These are phyloP conservation scores for Beroe ovata DNA, from an alignment of 37 sponge, comb jelly and placozoan species.

Conservation along the genomic window DNA sequence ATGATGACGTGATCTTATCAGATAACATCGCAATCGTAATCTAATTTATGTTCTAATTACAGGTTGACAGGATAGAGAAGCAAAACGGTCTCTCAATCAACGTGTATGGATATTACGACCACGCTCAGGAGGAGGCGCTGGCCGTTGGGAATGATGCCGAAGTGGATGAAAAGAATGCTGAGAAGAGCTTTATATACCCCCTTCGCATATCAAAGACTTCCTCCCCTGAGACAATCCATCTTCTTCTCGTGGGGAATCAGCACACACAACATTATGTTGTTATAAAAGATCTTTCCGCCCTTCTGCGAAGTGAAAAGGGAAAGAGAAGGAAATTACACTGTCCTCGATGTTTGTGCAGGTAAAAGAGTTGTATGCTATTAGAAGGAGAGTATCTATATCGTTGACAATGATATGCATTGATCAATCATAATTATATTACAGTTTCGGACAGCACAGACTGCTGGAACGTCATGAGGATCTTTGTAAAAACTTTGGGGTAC, in stretches of 20 bases:
- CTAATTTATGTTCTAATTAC: too few species aligned
- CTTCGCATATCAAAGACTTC: background rate
- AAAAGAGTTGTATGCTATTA: too few species aligned
- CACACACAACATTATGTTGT: background rate
- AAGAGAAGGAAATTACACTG: background rate
- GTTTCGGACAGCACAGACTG: background rate
- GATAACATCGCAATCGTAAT: too few species aligned
- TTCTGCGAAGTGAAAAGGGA: background rate
- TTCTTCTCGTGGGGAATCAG: background rate
- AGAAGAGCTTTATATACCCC: background rate
- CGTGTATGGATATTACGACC: background rate
- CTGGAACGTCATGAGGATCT: background rate
- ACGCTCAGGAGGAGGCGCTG: background rate
- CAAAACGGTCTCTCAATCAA: background rate
- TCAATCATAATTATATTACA: too few species aligned
- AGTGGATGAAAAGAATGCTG: background rate
- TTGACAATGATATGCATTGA: too few species aligned
- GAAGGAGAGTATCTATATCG: too few species aligned
- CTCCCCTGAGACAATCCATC: background rate
- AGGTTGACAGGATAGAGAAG: background rate
- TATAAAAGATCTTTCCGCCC: background rate
- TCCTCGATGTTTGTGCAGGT: background rate
- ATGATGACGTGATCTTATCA: too few species aligned
- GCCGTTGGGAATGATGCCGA: background rate
- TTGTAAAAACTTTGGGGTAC: background rate